Conservation (phyloP, 2,797 vertebrate species). For the Acrocephalus scirpaceus region DNA sequence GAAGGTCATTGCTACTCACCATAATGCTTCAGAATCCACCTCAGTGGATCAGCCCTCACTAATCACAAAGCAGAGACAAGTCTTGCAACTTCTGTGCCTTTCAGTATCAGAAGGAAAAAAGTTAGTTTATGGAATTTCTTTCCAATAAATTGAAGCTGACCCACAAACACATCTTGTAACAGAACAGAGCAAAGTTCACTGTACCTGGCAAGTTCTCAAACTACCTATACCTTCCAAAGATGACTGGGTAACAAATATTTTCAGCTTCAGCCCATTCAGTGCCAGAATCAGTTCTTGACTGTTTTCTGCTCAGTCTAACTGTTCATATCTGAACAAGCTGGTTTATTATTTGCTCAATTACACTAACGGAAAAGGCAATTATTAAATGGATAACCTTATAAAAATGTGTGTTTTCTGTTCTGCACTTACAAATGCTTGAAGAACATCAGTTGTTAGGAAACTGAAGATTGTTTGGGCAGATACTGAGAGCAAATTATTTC, state of each 20-base stretch:
- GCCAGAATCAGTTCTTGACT: background rate
- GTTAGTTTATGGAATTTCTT: background rate
- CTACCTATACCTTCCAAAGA: background rate
- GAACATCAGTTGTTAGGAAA: background rate
- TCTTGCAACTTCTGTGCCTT: background rate
- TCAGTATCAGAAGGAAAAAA: background rate
- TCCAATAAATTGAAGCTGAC: background rate
- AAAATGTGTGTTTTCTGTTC: background rate
- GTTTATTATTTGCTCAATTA: background rate
- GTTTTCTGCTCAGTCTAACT: background rate
- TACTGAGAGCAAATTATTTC: background rate
- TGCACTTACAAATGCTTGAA: background rate
- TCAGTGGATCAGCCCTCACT: background rate
- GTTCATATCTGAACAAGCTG: background rate
- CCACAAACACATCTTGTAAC: background rate
- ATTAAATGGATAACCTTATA: background rate
- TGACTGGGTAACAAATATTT: background rate
- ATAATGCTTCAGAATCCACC: background rate
- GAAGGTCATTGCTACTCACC: background rate
- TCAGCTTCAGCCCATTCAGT: background rate
- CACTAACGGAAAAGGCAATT: background rate
- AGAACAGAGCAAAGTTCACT: background rate
- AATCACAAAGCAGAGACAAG: background rate
- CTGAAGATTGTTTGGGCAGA: background rate
- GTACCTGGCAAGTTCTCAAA: background rate